Percentiles rank a stretch among this genome's conserved stretches.
These are phyloP conservation scores for Campylomormyrus numenius DNA, from an alignment of 2,113 vertebrate species.

Conservation along the genomic window DNA sequence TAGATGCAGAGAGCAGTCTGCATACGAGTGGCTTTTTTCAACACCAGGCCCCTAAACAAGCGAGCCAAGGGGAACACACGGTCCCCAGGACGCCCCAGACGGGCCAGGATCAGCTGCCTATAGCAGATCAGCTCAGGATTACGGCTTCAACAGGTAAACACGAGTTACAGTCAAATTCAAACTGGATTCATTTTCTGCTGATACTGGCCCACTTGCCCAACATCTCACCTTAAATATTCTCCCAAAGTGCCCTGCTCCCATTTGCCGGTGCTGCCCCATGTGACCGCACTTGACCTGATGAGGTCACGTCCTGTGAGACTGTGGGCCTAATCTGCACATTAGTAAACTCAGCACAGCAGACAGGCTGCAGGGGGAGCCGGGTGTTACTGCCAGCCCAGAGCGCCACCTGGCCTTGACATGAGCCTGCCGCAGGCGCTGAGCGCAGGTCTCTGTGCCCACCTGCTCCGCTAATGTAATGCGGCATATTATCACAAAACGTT, in stretches of 20 bases:
- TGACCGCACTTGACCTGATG: not conserved
- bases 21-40: not conserved
- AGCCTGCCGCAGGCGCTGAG: too few species aligned
- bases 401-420: not conserved
- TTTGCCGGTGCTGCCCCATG: not conserved
- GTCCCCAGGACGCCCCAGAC: not conserved
- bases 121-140: not conserved
- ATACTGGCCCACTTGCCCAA: not conserved
- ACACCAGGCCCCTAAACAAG: not conserved
- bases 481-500: not conserved
- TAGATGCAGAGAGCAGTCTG: slow-evolving; percentile 9
- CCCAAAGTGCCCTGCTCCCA: not conserved
- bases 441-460: not conserved
- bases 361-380: not conserved
- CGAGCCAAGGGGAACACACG: not conserved
- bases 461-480: not conserved
- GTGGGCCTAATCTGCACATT: not conserved
- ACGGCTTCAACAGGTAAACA: not conserved
- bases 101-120: not conserved
- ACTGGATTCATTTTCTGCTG: not conserved
- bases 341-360: not conserved
- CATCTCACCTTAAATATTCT: not conserved
- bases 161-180: not conserved
- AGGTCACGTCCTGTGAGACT: not conserved
- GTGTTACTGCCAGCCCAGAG: not conserved